Percentiles rank a stretch among this genome's conserved stretches.
Evolutionary conservation across 2,888 invertebrate species (phyloP).

Genomic region (Poecilus cupreus): DNA sequence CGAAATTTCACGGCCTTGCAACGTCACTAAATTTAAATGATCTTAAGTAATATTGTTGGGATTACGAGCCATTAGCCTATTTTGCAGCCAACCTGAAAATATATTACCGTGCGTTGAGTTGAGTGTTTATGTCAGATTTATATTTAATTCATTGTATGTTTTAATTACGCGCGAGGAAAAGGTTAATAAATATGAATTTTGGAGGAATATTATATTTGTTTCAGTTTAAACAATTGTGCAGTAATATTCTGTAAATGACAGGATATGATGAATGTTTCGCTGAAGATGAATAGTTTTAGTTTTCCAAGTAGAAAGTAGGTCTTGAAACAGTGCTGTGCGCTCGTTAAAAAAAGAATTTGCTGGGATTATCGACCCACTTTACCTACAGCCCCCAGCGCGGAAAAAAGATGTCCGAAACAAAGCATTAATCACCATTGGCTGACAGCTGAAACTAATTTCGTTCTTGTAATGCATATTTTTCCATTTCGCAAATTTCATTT

Average conservation of each 20-base stretch:
- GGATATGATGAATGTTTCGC: too few species aligned
- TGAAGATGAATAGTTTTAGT: too few species aligned
- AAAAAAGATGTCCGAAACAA: constrained; percentile 32
- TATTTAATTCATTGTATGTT: not conserved
- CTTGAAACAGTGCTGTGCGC: not conserved
- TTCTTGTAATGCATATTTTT: constrained; percentile 47
- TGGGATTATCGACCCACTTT: not conserved
- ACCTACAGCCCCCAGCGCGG: not conserved
- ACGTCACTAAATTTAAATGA: constrained; percentile 51
- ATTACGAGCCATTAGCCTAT: constrained; percentile 37
- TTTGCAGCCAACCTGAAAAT: not conserved
- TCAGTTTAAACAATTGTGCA: too few species aligned
- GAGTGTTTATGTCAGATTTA: not conserved
- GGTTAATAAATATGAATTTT: not conserved
- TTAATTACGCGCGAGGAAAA: not conserved
- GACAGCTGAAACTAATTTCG: constrained; percentile 47
- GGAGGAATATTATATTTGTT: not conserved
- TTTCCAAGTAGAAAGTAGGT: too few species aligned
- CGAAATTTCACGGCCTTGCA: constrained; percentile 40
- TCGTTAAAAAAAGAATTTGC: not conserved
- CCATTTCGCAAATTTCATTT: constrained; percentile 49
- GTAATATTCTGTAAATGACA: too few species aligned
- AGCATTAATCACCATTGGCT: constrained; percentile 45
- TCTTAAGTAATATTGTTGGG: constrained; percentile 39
- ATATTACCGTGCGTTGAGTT: not conserved